Percentiles rank a stretch among this genome's conserved stretches.
These are phyloP conservation scores for Semotilus atromaculatus DNA, from an alignment of 2,797 vertebrate genomes.

Conservation along the genomic window DNA sequence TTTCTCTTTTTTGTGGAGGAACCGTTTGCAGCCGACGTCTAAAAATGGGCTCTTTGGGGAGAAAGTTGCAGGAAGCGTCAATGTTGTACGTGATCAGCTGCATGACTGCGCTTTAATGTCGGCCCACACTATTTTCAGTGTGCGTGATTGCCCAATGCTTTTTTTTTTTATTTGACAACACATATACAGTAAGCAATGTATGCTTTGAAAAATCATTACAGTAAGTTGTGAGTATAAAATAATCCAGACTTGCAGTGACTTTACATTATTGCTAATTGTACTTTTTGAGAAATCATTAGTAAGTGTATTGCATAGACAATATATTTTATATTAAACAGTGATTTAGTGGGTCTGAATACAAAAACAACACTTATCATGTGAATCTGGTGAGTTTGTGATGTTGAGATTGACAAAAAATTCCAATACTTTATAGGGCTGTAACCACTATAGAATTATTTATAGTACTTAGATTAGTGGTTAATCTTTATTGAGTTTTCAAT, in stretches of 20 bases:
- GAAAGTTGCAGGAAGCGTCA: conserved; percentile 74
- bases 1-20: conserved; percentile 24
- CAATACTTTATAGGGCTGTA: neutral
- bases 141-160: conserved; percentile 9
- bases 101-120: conserved; percentile 88
- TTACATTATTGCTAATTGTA: neutral
- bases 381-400: neutral
- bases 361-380: neutral
- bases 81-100: conserved; percentile 83
- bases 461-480: neutral
- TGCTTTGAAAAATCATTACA: neutral
- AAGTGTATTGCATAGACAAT: neutral
- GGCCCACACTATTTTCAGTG: conserved; percentile 66
- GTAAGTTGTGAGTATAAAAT: neutral
- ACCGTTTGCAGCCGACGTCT: conserved; percentile 57
- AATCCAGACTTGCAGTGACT: neutral
- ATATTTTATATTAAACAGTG: neutral
- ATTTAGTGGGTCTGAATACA: neutral
- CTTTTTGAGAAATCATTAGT: neutral
- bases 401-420: neutral
- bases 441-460: neutral
- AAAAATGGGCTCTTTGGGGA: conserved; percentile 70
- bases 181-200: neutral
- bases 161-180: neutral
- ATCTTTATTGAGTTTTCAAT: neutral